These are phyloP conservation scores for Alethe diademata DNA, from an alignment of 2,113 vertebrate species.

Conservation along the genomic window DNA sequence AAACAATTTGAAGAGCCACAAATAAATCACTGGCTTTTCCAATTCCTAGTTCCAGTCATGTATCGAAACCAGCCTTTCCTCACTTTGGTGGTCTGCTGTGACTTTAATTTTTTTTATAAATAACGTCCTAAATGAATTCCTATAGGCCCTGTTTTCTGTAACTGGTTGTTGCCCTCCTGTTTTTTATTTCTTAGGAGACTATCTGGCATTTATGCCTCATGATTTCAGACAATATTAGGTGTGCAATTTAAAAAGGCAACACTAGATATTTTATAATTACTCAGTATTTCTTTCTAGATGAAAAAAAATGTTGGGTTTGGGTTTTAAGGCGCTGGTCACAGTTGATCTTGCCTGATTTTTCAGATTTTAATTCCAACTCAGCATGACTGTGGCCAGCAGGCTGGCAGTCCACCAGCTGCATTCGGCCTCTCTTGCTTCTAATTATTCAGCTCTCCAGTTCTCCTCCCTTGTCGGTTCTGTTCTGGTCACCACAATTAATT, in stretches of 20 bases:
- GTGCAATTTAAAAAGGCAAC: background rate
- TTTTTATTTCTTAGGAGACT: background rate
- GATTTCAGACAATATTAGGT: background rate
- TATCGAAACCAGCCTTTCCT: background rate
- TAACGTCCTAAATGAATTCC: background rate
- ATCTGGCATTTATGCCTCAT: background rate
- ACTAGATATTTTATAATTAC: background rate
- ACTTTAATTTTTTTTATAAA: background rate
- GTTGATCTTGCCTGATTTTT: background rate
- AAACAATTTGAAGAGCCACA: background rate
- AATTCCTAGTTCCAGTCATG: background rate
- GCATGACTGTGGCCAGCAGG: background rate
- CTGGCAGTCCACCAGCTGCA: background rate
- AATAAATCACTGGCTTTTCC: background rate
- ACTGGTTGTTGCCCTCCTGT: background rate
- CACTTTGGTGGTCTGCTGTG: background rate
- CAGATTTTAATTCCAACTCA: background rate
- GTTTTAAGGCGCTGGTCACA: background rate
- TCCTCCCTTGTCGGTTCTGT: background rate
- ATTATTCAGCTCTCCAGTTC: background rate
- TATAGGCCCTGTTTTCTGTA: background rate
- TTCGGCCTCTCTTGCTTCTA: background rate
- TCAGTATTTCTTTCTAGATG: background rate
- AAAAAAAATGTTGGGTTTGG: background rate
- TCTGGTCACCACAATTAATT: constrained; percentile 4